Base-by-base conservation (phyloP, 35 echinoderm and acorn worm species). In the Nesometra sesokonis region DNA sequence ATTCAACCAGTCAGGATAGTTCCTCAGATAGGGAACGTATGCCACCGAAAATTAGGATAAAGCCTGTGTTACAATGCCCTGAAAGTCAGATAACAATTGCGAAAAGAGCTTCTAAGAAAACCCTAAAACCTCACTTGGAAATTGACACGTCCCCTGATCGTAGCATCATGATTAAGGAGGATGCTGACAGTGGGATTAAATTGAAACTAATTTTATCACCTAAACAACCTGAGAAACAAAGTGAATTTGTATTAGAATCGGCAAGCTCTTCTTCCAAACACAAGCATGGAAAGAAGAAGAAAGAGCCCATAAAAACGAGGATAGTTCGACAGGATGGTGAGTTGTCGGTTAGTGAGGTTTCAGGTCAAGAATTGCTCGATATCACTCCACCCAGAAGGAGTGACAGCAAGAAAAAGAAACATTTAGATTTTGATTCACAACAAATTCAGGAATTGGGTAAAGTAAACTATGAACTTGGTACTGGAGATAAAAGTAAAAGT, bases 201-300 rank as follows among this genome's bases (percentile, higher is more conserved):
- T 38, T 83, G 19, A 83, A 83, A 37, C 37, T 83, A n/a, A 83
- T 83, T 39, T 38, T 83, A 37, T 83, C 81, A 30, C 81, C 81
- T 38, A 83, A 83, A 39, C 34, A 83, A 23, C 21, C 34, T 0
- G 81, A 83, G 17, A 83, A 83, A 83, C 9, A 1, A 0, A 83
- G 35, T 39, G 29, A 37, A 11, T 83, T 37, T n/a, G 5, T 23
- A 83, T 19, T 23, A 11, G 81, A 83, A 38, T 17, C 27, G 4
- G 81, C 11, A 38, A 80, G 31, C 78, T 34, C 9, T 27, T 67
- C 52, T 17, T 67, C 52, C 23, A 67, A 67, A 67, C 52, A 67
- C 21, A 67, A 67, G 23, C 52, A 9, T 67, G 52, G 21, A 67
- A 67, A 67, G 52, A 67, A 67, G 23, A 67, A 67, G 52, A 67